Evolutionary conservation across 2,888 invertebrate genomes (phyloP).

Genomic region (Rotaria sp.): DNA sequence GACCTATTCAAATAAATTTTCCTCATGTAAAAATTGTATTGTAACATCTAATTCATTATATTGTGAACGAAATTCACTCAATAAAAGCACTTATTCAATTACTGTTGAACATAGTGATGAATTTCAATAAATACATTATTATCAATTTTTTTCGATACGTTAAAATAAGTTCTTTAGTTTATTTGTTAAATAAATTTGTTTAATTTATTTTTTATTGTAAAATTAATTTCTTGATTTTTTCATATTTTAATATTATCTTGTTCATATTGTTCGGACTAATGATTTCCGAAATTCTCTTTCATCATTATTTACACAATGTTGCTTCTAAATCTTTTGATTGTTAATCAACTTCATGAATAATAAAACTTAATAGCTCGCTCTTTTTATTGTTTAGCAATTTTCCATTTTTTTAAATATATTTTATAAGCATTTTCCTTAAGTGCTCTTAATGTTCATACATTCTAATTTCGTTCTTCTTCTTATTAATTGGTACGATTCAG

Average conservation of each 20-base stretch:
- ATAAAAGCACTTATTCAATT: not conserved
- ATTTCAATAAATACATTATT: not conserved
- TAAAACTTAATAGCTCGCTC: not conserved
- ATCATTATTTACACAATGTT: not conserved
- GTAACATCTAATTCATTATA: not conserved
- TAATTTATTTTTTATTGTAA: not conserved
- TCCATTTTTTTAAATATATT: too few species aligned
- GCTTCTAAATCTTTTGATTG: not conserved
- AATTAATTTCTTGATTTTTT: not conserved
- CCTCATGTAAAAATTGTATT: not conserved
- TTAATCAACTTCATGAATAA: not conserved
- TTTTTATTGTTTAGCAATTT: not conserved
- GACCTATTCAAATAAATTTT: not conserved
- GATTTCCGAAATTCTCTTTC: not conserved
- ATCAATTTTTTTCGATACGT: not conserved
- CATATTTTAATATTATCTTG: not conserved
- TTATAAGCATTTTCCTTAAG: too few species aligned
- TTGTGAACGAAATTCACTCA: not conserved
- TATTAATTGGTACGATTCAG: too few species aligned
- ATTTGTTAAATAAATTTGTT: not conserved
- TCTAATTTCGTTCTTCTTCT: too few species aligned
- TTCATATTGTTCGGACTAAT: not conserved
- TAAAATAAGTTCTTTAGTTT: not conserved
- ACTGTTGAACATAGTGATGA: conserved; percentile 8
- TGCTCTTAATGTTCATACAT: too few species aligned